Conservation (phyloP, 2,888 invertebrate species). For the Agrotis exclamationis region DNA sequence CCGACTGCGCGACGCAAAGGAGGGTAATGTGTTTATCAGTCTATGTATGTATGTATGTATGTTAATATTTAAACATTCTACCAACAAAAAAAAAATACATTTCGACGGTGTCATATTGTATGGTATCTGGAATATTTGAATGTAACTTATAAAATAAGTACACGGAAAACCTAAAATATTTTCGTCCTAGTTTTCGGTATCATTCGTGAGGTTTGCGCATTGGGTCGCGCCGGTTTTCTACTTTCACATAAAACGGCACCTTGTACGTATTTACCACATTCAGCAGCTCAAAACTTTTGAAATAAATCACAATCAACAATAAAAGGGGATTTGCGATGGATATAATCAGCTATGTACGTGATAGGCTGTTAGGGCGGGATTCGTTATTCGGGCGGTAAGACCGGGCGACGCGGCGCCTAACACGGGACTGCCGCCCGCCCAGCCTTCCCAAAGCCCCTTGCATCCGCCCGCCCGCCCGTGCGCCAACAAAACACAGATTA, state of each 20-base stretch:
- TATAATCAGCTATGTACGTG: conserved; percentile 61
- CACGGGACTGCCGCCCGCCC: conserved; percentile 89
- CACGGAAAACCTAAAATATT: conserved; percentile 61
- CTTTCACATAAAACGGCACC: conserved; percentile 76
- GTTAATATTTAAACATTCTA: conserved; percentile 1
- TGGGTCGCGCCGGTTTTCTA: conserved; percentile 84
- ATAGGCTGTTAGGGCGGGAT: conserved; percentile 70
- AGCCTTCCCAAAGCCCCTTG: conserved; percentile 73
- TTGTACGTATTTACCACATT: conserved; percentile 57
- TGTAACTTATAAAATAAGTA: conserved; percentile 31
- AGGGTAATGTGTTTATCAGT: too few species aligned
- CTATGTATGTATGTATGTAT: too few species aligned
- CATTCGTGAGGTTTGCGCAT: conserved; percentile 87
- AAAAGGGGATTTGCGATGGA: conserved; percentile 34
- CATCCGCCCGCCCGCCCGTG: conserved; percentile 74
- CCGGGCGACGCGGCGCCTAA: conserved; percentile 87
- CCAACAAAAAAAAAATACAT: not conserved
- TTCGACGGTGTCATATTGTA: not conserved
- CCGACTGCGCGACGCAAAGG: too few species aligned
- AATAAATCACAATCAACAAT: conserved; percentile 51
- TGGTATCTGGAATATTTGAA: not conserved
- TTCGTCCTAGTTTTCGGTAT: conserved; percentile 79
- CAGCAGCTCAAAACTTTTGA: conserved; percentile 30
- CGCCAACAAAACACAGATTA: conserved; percentile 89
- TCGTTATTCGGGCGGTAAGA: conserved; percentile 76